Conservation (phyloP, 1,140 invertebrate genomes). For the Magallana angulata region DNA sequence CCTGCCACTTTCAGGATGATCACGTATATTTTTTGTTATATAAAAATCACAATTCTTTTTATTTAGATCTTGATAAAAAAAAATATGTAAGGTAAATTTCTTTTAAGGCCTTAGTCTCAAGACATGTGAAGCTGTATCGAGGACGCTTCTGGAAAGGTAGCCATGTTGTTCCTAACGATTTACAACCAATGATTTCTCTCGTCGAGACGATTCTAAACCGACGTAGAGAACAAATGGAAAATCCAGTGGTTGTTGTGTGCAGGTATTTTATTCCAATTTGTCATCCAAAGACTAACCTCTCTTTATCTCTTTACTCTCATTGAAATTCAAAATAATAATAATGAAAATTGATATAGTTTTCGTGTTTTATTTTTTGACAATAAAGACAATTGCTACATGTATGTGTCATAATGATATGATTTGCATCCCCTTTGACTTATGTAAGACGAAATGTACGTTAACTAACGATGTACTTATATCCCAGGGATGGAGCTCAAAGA, state of each 20-base stretch:
- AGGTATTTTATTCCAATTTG: background rate
- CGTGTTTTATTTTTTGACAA: background rate
- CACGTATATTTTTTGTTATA: background rate
- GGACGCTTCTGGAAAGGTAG: background rate
- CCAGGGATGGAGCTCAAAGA: background rate
- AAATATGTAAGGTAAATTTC: background rate
- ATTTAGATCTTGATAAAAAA: background rate
- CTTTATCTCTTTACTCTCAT: background rate
- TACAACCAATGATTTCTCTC: background rate
- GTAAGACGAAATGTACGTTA: background rate
- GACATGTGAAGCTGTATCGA: background rate
- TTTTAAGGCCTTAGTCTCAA: background rate
- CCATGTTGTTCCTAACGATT: background rate
- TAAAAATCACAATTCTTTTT: background rate
- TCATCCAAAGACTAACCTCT: too few species aligned
- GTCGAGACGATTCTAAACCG: background rate
- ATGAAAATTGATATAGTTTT: background rate
- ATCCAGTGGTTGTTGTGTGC: background rate
- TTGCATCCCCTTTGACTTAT: background rate
- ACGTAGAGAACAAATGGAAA: background rate
- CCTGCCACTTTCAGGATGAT: background rate
- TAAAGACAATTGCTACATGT: background rate
- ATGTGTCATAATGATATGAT: too few species aligned
- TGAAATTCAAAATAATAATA: background rate
- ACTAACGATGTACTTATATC: background rate